These are phyloP conservation scores for Protaetia brevitarsis DNA, from an alignment of 1,140 invertebrate species.

Conservation along the genomic window DNA sequence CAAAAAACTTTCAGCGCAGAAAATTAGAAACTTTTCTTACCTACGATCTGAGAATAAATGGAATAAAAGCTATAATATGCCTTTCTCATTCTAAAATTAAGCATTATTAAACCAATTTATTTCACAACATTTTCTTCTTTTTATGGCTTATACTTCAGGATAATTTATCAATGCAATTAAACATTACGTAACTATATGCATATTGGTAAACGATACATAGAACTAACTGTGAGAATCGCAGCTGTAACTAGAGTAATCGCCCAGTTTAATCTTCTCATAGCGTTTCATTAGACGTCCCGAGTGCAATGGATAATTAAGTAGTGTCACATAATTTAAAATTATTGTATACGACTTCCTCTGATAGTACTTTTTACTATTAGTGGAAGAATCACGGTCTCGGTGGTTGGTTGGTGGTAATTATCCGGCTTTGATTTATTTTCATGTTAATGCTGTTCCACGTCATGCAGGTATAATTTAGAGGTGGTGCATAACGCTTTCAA, in stretches of 20 bases:
- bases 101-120: not conserved
- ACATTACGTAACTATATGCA: not conserved
- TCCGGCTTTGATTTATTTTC: not conserved
- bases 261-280: not conserved
- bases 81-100: not conserved
- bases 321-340: constrained; percentile 12
- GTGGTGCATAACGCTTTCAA: not conserved
- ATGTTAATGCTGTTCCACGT: not conserved
- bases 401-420: not conserved
- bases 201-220: not conserved
- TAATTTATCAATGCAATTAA: not conserved
- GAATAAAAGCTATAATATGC: no score
- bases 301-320: not conserved
- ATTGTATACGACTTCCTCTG: constrained; percentile 8
- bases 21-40: no score
- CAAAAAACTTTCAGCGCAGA: not conserved
- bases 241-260: constrained; percentile 3
- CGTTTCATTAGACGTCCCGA: not conserved
- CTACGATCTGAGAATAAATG: no score
- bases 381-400: not conserved
- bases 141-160: not conserved
- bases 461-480: not conserved
- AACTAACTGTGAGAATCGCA: not conserved
- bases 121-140: not conserved
- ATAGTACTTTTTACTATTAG: not conserved